Base-by-base conservation (phyloP, 2,888 invertebrate genomes). In the Temnothorax unifasciatus region DNA sequence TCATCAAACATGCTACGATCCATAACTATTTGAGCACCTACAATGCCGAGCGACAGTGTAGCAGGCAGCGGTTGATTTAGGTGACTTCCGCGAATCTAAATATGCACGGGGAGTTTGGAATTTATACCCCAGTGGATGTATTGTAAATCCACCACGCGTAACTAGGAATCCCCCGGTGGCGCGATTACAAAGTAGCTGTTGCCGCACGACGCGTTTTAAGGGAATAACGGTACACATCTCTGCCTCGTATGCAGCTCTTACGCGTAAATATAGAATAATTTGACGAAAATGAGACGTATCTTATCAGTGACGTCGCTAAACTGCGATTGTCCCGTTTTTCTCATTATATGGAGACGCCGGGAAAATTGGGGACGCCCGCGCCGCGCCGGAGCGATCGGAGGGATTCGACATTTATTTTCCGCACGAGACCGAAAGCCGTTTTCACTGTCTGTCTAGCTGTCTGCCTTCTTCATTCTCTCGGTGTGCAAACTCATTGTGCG, bases 361-460 rank as follows among this genome's bases (percentile, higher is more conserved):
- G 8, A 25, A 44, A 47, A 47, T 47, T 6, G 47, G 18, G 21
- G 6, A 34, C 34, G 34, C 34, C 34, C 34, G 34, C 34, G 25
- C 25, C 18, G 34, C 25, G 69, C 8, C 59, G 38, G n/a, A n/a
- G 47, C 57, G 59, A 73, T 47, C 79, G 79, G 34, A 34, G 21
- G 13, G 44, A 73, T 81, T 81, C 79, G 79, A 81, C 74, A 74
- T 81, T 81, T 81, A 81, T 81, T 81, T 81, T 47, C 47, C n/a
- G 25, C 57, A 13, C 59, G 59, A 74, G 34, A 73, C 79, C 74
- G 74, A 73, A 47, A 81, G 79, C 79, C 79, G 79, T 81, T 81
- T 81, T 73, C 79, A 47, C 74, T 81, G 74, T 81, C 79, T 81
- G 79, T 81, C 79, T 81, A 73, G 79, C 74, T 81, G 79, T 81